Conservation (phyloP, 2,888 invertebrate species). For the Mythimna lalbum region DNA sequence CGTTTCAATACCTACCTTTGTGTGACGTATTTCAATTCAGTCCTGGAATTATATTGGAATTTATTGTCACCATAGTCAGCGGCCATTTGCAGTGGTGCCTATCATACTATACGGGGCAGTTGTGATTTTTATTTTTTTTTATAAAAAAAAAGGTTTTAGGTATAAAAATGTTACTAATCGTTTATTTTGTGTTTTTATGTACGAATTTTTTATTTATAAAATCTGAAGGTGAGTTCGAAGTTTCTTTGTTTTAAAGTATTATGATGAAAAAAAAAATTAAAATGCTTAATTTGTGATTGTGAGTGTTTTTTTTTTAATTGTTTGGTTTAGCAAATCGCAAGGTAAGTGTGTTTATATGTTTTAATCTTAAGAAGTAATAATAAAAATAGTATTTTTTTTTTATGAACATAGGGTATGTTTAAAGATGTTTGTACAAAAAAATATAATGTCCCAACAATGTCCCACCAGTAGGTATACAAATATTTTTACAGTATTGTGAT, state of each 20-base stretch:
- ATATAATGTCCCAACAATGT: too few species aligned
- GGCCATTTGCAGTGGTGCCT: conserved; percentile 29
- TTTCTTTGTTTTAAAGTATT: neutral
- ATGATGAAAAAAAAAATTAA: neutral
- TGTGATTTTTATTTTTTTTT: conserved; percentile 5
- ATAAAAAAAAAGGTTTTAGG: neutral
- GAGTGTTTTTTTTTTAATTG: neutral
- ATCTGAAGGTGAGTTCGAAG: conserved; percentile 38
- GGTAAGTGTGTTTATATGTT: conserved; percentile 3
- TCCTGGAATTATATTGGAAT: neutral
- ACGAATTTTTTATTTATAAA: conserved; percentile 33
- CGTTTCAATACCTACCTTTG: neutral
- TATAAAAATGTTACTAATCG: conserved; percentile 20
- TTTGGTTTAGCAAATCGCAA: neutral
- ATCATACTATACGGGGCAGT: neutral
- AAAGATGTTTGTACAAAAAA: too few species aligned
- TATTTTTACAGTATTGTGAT: too few species aligned
- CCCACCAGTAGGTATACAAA: too few species aligned
- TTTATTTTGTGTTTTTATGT: conserved; percentile 22
- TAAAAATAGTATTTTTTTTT: too few species aligned
- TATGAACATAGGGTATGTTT: too few species aligned
- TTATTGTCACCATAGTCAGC: conserved; percentile 18
- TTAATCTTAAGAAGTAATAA: neutral
- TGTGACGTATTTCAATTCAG: conserved; percentile 16
- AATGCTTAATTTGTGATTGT: neutral